Evolutionary conservation across 2,113 vertebrate genomes (phyloP).

Genomic region (Xenus cinereus): DNA sequence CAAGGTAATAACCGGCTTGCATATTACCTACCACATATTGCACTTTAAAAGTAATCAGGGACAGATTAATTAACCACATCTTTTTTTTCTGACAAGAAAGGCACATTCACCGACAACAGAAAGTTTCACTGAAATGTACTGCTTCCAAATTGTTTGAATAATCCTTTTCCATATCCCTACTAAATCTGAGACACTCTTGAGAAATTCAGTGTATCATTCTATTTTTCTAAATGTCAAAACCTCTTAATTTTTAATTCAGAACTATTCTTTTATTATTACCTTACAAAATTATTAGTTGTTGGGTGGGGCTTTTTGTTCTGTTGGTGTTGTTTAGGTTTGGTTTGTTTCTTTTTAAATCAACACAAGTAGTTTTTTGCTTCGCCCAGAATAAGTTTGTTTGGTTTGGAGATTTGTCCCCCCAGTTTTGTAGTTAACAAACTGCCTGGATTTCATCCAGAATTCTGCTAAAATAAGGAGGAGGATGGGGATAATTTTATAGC

Average conservation of each 20-base stretch:
- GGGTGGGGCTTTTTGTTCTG: not conserved
- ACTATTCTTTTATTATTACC: not conserved
- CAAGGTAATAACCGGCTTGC: slow-evolving; percentile 26
- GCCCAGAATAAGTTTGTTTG: not conserved
- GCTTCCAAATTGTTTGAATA: not conserved
- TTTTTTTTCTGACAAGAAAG: not conserved
- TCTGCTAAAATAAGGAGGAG: not conserved
- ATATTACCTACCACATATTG: slow-evolving; percentile 35
- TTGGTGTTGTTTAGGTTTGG: not conserved
- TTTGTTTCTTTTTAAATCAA: not conserved
- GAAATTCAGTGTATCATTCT: not conserved
- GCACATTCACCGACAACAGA: fast-evolving
- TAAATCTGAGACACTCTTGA: not conserved
- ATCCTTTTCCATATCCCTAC: not conserved
- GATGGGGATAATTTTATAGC: not conserved
- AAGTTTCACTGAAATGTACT: not conserved
- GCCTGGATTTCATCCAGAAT: not conserved
- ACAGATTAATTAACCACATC: slow-evolving; percentile 18
- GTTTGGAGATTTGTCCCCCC: not conserved
- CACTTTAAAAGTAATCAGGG: slow-evolving; percentile 29
- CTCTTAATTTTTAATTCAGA: not conserved
- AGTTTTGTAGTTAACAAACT: not conserved
- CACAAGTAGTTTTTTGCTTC: not conserved
- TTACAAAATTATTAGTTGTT: not conserved
- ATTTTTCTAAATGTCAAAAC: not conserved